Evolutionary conservation across 92 coral and sea anemone genomes (phyloP).

Genomic region (Metridium senile): DNA sequence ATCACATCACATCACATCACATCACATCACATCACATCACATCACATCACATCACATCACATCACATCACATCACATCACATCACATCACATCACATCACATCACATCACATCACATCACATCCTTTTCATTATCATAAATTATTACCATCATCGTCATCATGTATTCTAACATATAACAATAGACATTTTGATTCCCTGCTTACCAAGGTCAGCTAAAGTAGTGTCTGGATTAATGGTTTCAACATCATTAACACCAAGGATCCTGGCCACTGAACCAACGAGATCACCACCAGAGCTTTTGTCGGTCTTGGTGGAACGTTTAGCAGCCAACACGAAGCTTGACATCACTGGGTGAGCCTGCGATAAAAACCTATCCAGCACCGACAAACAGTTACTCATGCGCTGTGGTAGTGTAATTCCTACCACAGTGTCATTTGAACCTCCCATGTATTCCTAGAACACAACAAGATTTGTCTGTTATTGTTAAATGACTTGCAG

Average conservation of each 20-base stretch:
- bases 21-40: too few relatives aligned
- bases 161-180: too few relatives aligned
- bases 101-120: too few relatives aligned
- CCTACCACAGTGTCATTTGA: constrained; percentile 81
- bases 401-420: constrained; percentile 89
- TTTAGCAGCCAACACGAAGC: constrained; percentile 76
- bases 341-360: constrained; percentile 83
- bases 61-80: too few relatives aligned
- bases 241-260: constrained; percentile 74
- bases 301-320: constrained; percentile 53
- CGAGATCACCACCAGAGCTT: constrained; percentile 76
- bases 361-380: constrained; percentile 82
- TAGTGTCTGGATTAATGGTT: constrained; percentile 72
- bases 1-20: too few relatives aligned
- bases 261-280: constrained; percentile 73
- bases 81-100: too few relatives aligned
- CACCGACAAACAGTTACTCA: constrained; percentile 80
- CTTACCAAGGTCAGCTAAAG: constrained; percentile 83
- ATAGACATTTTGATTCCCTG: too few relatives aligned
- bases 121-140: too few relatives aligned
- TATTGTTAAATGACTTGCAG: too few relatives aligned
- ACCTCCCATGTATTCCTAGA: constrained; percentile 88
- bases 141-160: too few relatives aligned
- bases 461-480: too few relatives aligned
- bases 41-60: too few relatives aligned